These are phyloP conservation scores for Cataglyphis hispanica DNA, from an alignment of 1,140 invertebrate genomes.

Conservation along the genomic window DNA sequence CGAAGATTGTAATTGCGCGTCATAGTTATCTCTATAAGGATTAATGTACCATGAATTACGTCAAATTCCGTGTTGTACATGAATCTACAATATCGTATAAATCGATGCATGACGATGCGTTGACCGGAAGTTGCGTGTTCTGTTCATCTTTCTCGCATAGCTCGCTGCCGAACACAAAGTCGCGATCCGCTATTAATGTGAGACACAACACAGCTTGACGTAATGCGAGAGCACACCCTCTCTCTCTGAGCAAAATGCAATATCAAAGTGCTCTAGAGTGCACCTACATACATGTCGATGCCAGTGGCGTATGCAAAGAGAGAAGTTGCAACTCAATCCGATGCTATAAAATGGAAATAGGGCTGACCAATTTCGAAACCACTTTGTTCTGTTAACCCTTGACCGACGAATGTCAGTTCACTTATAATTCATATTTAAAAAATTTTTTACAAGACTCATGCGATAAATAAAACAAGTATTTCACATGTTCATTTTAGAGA, in stretches of 20 bases:
- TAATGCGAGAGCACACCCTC: slow-evolving; percentile 8
- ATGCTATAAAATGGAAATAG: background rate
- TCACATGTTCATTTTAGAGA: too few species aligned
- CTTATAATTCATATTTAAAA: too few species aligned
- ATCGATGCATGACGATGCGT: slow-evolving; percentile 2
- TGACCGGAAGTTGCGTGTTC: background rate
- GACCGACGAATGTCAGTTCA: too few species aligned
- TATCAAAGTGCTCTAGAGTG: slow-evolving; percentile 27
- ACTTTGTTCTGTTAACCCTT: slow-evolving; percentile 41
- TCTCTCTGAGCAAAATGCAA: slow-evolving; percentile 47
- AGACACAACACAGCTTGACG: slow-evolving; percentile 54
- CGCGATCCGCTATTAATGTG: slow-evolving; percentile 39
- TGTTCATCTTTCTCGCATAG: slow-evolving; percentile 26
- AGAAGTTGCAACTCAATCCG: slow-evolving; percentile 31
- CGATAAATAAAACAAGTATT: too few species aligned
- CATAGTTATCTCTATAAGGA: background rate
- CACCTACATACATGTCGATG: background rate
- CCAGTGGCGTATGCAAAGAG: slow-evolving; percentile 49
- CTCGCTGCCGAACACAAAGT: slow-evolving; percentile 31
- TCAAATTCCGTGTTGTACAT: slow-evolving; percentile 6
- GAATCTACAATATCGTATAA: slow-evolving; percentile 34
- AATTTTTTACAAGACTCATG: too few species aligned
- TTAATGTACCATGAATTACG: slow-evolving; percentile 1
- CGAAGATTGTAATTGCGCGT: background rate
- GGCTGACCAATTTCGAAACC: slow-evolving; percentile 62